Base-by-base conservation (phyloP, 2,113 vertebrate genomes). In the Melospiza georgiana region DNA sequence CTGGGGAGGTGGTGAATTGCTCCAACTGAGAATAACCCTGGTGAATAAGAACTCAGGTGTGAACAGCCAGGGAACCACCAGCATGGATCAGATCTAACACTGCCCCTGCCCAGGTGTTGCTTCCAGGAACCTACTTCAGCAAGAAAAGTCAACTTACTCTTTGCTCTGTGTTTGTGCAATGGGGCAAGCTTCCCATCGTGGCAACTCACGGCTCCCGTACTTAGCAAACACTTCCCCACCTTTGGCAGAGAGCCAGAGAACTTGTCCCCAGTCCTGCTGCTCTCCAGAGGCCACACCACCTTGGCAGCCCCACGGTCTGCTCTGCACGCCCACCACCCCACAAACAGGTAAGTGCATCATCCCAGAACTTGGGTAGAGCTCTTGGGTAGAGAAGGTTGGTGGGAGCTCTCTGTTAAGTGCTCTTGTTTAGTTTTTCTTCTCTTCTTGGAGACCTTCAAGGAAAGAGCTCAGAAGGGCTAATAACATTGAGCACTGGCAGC, bases 281-380 rank as follows among this genome's bases (percentile, higher is more conserved):
- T 11, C 15, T 30, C 52, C 54, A 55, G 52, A 20, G 30, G 54
- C 18, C 30, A 55, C 10, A 0, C 8, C 16, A 1, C 1, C 8
- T 11, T 5, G 0, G 31, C 33, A 44, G 37, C 22, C 5, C 25
- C 3, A 7, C 2, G 0, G 13, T 9, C 19, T 4, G 23, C 43
- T 25, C 74, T 1, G 7, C 7, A 19, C 3, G 0, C 5, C 4
- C 6, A 5, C 7, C 11, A 1, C 39, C 4, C 35, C 35, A 5
- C n/a, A 2, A 17, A 44, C 31, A 67, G 65, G 94, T 22, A 84
- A 75, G 74, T 75, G 18, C 4, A 6, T 19, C 43, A 73, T 20
- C 35, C 21, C 76, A 63, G 33, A 46, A 52, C 44, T 74, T 27
- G 1, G 2, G 23, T 4, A 7, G 0, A 16, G 57, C 37, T 37